Evolutionary conservation across 1,140 invertebrate species (phyloP).

Genomic region (Mizuhopecten yessoensis): DNA sequence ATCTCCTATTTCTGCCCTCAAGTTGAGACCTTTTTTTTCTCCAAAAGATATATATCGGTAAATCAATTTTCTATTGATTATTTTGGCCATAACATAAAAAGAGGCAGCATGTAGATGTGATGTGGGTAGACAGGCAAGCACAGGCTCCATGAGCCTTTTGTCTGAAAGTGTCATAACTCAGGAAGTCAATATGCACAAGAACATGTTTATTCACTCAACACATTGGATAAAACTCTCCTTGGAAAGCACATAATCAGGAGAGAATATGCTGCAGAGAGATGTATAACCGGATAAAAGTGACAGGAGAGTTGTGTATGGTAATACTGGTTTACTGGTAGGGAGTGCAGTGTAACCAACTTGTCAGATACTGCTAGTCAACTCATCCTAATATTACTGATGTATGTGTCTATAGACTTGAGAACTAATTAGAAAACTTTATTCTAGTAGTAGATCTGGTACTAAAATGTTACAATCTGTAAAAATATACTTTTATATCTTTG

Average conservation of each 20-base stretch:
- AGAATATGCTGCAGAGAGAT: not conserved
- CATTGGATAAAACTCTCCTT: constrained; percentile 21
- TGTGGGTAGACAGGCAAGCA: too few species aligned
- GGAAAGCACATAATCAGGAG: constrained; percentile 25
- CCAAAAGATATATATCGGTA: too few species aligned
- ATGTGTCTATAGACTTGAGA: not conserved
- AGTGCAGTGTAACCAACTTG: not conserved
- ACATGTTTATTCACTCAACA: constrained; percentile 19
- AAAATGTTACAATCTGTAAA: not conserved
- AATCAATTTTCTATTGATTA: too few species aligned
- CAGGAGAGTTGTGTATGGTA: not conserved
- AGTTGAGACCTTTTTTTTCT: too few species aligned
- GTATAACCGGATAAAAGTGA: not conserved
- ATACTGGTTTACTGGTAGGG: not conserved
- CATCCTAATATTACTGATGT: not conserved
- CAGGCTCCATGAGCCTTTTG: too few species aligned
- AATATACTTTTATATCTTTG: not conserved
- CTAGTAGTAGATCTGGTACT: not conserved
- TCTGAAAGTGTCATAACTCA: not conserved
- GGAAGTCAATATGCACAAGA: not conserved
- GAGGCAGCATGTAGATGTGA: too few species aligned
- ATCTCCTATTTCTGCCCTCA: too few species aligned
- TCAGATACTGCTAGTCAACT: not conserved
- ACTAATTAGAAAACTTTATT: not conserved
- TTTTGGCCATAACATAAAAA: too few species aligned